phyloP scores from a whole-genome alignment of 1,140 invertebrate species.

The Bombus pyrosoma region DNA sequence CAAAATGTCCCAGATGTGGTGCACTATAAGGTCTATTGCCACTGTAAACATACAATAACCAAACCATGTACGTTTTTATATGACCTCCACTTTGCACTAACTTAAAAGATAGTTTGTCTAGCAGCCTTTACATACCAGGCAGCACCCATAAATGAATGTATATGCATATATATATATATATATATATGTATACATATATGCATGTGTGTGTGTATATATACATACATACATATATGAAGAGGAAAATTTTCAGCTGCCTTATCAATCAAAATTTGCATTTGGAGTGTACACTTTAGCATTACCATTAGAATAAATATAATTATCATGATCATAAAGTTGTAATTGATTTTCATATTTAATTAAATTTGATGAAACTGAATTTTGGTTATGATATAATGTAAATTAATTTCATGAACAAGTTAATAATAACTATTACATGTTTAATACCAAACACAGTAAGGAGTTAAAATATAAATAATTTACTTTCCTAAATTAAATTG shows the following conservation, averaged over 20 bases:
- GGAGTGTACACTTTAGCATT: not conserved
- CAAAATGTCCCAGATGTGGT: slow-evolving; percentile 98
- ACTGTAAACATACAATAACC: slow-evolving; percentile 91
- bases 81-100: slow-evolving; percentile 36
- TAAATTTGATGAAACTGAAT: slow-evolving; percentile 33
- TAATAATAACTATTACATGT: slow-evolving; percentile 22
- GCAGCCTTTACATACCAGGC: slow-evolving; percentile 73
- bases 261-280: slow-evolving; percentile 31
- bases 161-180: not conserved
- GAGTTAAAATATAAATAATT: slow-evolving; percentile 29
- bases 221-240: not conserved
- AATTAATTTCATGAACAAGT: slow-evolving; percentile 35
- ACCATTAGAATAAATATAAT: slow-evolving; percentile 2
- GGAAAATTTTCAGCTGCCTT: slow-evolving; percentile 45
- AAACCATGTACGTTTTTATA: slow-evolving; percentile 77
- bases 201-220: not conserved
- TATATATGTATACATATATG: not conserved
- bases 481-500: not conserved
- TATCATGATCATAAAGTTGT: slow-evolving; percentile 13
- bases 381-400: slow-evolving; percentile 21
- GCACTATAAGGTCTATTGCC: slow-evolving; percentile 99
- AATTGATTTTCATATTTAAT: not conserved
- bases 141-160: slow-evolving; percentile 71
- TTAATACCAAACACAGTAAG: slow-evolving; percentile 20
- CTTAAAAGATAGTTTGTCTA: slow-evolving; percentile 55